Percentiles rank a stretch among this genome's conserved stretches.
Evolutionary conservation across 2,888 invertebrate species (phyloP).

Genomic region (Callosobruchus maculatus): DNA sequence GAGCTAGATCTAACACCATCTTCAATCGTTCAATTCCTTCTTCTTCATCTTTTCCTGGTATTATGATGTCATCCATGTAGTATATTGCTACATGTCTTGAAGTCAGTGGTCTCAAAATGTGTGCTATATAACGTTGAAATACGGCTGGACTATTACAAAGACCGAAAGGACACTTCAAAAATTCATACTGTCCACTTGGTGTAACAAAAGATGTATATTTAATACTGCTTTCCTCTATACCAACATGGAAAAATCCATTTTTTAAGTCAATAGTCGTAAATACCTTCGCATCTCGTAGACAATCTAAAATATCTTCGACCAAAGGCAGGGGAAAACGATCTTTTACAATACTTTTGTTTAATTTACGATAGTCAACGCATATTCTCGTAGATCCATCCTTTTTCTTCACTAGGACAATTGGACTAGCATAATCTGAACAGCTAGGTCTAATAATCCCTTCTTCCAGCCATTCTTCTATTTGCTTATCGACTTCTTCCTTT

Average conservation of each 20-base stretch:
- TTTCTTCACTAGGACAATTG: constrained; percentile 14
- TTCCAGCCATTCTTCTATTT: constrained; percentile 20
- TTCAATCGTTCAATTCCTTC: constrained; percentile 15
- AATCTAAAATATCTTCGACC: constrained; percentile 39
- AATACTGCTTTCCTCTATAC: constrained; percentile 22
- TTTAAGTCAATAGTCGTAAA: constrained; percentile 36
- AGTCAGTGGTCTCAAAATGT: constrained; percentile 4
- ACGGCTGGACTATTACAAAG: no score
- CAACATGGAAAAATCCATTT: constrained; percentile 40
- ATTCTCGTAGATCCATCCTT: constrained; percentile 15
- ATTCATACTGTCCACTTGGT: constrained; percentile 12
- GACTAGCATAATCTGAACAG: constrained; percentile 23
- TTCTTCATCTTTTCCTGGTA: constrained; percentile 23
- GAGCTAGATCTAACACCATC: constrained; percentile 26
- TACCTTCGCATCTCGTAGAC: constrained; percentile 17
- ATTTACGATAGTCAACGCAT: constrained; percentile 15
- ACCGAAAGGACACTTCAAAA: no score
- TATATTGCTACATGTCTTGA: constrained; percentile 1
- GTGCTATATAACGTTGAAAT: constrained; percentile 2
- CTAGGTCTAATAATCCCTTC: constrained; percentile 24
- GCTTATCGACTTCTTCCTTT: constrained; percentile 15
- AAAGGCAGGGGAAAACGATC: no score
- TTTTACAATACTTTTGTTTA: constrained; percentile 19
- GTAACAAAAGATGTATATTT: constrained; percentile 19
- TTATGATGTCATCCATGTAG: no score